Percentiles rank a stretch among this genome's conserved stretches.
These are phyloP conservation scores for Polydrusus pterygomalis DNA, from an alignment of 2,888 invertebrate genomes.

Conservation along the genomic window DNA sequence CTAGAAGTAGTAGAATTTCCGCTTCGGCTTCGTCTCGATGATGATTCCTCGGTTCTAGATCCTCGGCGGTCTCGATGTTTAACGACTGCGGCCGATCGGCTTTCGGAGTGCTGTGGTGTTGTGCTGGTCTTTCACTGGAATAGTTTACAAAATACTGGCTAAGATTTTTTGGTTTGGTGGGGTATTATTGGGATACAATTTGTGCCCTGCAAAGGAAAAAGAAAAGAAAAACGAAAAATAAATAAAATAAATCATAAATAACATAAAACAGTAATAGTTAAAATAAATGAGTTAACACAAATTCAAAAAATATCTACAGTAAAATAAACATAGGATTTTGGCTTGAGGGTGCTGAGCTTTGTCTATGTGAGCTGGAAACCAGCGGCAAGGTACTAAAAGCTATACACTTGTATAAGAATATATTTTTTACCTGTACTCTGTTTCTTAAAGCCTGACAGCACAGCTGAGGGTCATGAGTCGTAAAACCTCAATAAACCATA, in stretches of 20 bases:
- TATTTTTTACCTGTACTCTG: too few species aligned
- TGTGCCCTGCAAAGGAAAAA: slow-evolving; percentile 66
- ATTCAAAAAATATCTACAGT: not conserved
- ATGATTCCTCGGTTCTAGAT: slow-evolving; percentile 22
- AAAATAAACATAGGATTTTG: not conserved
- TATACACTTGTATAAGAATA: too few species aligned
- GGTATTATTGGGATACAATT: slow-evolving; percentile 68
- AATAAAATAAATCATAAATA: slow-evolving; percentile 55
- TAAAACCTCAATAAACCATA: too few species aligned
- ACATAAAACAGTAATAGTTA: slow-evolving; percentile 24
- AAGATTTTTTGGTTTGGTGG: slow-evolving; percentile 27
- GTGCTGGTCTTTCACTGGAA: slow-evolving; percentile 47
- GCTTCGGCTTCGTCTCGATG: not conserved
- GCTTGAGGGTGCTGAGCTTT: too few species aligned
- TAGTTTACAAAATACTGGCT: slow-evolving; percentile 51
- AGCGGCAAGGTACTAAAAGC: too few species aligned
- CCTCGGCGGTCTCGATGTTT: slow-evolving; percentile 42
- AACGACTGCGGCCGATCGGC: slow-evolving; percentile 54
- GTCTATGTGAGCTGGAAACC: too few species aligned
- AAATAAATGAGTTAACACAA: not conserved
- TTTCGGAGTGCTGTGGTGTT: slow-evolving; percentile 34
- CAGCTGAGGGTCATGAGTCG: too few species aligned
- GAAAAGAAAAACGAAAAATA: slow-evolving; percentile 61
- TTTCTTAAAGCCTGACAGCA: too few species aligned
- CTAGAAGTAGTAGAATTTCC: not conserved